These are phyloP conservation scores for Xanthia icteritia DNA, from an alignment of 2,888 invertebrate genomes.

Conservation along the genomic window DNA sequence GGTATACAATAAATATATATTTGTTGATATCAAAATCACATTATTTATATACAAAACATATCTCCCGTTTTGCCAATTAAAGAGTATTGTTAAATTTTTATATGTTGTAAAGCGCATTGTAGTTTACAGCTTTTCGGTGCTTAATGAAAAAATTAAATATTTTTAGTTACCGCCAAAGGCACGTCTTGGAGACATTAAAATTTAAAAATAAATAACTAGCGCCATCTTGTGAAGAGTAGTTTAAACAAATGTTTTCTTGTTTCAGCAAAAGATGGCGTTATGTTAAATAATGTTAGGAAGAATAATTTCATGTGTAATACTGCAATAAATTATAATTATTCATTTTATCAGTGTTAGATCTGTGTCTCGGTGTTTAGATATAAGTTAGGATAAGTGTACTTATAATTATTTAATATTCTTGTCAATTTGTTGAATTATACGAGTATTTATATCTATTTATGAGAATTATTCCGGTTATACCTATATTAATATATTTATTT, in stretches of 20 bases:
- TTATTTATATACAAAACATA: conserved; percentile 76
- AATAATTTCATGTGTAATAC: conserved; percentile 65
- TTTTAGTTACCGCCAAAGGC: conserved; percentile 57
- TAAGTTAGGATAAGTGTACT: conserved; percentile 27
- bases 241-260: conserved; percentile 14
- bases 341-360: conserved; percentile 45
- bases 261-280: conserved; percentile 47
- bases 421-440: neutral
- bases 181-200: conserved; percentile 61
- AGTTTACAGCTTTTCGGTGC: conserved; percentile 69
- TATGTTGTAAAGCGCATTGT: conserved; percentile 73
- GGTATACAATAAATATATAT: conserved; percentile 48
- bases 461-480: neutral
- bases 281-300: conserved; percentile 30
- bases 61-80: conserved; percentile 91
- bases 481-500: neutral
- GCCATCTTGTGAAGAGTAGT: conserved; percentile 39
- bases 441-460: neutral
- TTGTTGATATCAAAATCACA: conserved; percentile 54
- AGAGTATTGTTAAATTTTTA: conserved; percentile 75
- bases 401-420: neutral
- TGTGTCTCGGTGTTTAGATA: conserved; percentile 47
- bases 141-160: conserved; percentile 58
- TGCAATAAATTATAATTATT: conserved; percentile 67
- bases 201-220: conserved; percentile 26